Percentiles rank a stretch among this genome's conserved stretches.
These are phyloP conservation scores for Columba livia DNA, from an alignment of 2,113 vertebrate genomes.

Conservation along the genomic window DNA sequence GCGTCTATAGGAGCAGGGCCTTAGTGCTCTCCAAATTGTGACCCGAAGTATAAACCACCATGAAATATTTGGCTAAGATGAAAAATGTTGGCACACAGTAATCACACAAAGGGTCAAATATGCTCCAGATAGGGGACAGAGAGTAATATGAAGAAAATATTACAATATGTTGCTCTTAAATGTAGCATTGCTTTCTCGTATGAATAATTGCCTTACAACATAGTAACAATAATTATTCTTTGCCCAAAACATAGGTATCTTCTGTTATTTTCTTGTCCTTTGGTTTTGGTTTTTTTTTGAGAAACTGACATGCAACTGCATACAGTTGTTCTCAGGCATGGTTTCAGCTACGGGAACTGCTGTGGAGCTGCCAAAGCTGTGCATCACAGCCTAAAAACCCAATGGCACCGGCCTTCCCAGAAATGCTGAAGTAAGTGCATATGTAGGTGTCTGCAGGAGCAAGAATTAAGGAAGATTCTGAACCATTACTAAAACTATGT, in stretches of 20 bases:
- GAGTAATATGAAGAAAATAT: neutral
- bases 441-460: neutral
- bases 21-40: neutral
- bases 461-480: neutral
- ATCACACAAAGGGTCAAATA: neutral
- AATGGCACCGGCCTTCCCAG: neutral
- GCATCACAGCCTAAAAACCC: neutral
- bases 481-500: neutral
- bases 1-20: neutral
- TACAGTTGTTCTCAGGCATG: neutral
- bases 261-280: neutral
- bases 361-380: neutral
- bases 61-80: neutral
- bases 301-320: neutral
- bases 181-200: neutral
- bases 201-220: neutral
- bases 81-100: neutral
- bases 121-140: neutral
- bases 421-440: neutral
- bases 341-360: neutral
- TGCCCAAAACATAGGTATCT: neutral
- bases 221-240: neutral
- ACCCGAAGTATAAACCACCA: neutral
- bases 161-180: neutral
- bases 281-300: neutral